Evolutionary conservation across 2,113 vertebrate species (phyloP).

Genomic region (Percopsis transmontana): DNA sequence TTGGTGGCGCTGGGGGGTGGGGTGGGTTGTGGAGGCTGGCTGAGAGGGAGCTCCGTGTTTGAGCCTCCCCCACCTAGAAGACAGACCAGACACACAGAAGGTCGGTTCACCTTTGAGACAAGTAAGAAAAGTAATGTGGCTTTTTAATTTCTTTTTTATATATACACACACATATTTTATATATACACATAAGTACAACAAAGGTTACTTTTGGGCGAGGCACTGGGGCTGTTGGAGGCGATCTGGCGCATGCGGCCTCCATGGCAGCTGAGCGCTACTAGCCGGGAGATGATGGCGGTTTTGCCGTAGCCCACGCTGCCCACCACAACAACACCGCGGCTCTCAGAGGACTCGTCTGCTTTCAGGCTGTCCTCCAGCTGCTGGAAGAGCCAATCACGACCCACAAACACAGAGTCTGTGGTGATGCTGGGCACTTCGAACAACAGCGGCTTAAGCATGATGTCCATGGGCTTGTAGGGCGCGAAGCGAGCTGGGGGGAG

Average conservation of each 20-base stretch:
- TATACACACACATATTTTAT: background rate
- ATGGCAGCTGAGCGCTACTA: slow-evolving; percentile 97
- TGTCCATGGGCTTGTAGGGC: slow-evolving; percentile 95
- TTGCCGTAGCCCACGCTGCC: slow-evolving; percentile 96
- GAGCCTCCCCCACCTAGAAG: slow-evolving; percentile 75
- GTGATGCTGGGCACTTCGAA: slow-evolving; percentile 99
- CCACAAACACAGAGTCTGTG: slow-evolving; percentile 95
- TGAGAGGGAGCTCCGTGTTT: slow-evolving; percentile 83
- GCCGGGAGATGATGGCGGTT: slow-evolving; percentile 91
- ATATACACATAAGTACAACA: too few relatives aligned
- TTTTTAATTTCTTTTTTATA: too few relatives aligned
- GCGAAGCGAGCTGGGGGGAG: slow-evolving; percentile 84
- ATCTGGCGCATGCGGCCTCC: slow-evolving; percentile 98
- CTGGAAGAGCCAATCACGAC: slow-evolving; percentile 95
- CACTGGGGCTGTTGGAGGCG: slow-evolving; percentile 88
- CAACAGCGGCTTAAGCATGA: slow-evolving; percentile 94
- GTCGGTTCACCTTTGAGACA: background rate
- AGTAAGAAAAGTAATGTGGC: background rate
- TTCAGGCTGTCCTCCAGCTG: slow-evolving; percentile 85
- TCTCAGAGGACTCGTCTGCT: slow-evolving; percentile 76
- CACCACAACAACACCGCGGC: slow-evolving; percentile 84
- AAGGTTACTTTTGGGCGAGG: slow-evolving; percentile 85
- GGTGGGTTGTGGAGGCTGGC: slow-evolving; percentile 78
- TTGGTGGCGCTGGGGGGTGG: slow-evolving; percentile 70
- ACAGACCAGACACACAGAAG: slow-evolving; percentile 2